These are phyloP conservation scores for Hippasteria phrygiana DNA, from an alignment of 53 echinoderm and acorn worm genomes.

Conservation along the genomic window DNA sequence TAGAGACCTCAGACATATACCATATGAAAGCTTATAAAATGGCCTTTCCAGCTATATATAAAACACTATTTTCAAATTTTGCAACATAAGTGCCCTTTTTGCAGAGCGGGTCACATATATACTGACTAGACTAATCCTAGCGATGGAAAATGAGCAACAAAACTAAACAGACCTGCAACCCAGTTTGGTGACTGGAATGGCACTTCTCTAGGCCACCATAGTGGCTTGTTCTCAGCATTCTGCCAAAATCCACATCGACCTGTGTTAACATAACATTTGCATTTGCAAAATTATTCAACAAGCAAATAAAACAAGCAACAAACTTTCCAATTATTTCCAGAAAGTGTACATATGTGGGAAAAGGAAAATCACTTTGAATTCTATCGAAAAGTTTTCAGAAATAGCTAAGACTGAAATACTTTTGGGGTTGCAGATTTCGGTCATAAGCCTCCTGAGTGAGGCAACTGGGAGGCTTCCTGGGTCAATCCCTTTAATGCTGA, in stretches of 20 bases:
- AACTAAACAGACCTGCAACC: constrained; percentile 4
- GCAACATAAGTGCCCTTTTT: no score
- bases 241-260: constrained; percentile 8
- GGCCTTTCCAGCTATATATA: no score
- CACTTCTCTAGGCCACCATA: constrained; percentile 12
- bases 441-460: not conserved
- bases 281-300: not conserved
- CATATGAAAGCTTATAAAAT: no score
- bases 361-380: no score
- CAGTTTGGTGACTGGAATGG: constrained; percentile 37
- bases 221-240: constrained; percentile 2
- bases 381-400: not conserved
- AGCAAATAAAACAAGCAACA: not conserved
- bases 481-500: not conserved
- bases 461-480: not conserved
- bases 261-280: not conserved
- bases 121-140: not conserved
- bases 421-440: not conserved
- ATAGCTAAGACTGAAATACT: not conserved
- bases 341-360: not conserved
- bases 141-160: not conserved
- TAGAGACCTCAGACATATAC: no score
- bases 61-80: no score
- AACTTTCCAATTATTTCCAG: not conserved
- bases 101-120: no score